Conservation (phyloP, 2,888 invertebrate species). For the Drosophila heteroneura region DNA sequence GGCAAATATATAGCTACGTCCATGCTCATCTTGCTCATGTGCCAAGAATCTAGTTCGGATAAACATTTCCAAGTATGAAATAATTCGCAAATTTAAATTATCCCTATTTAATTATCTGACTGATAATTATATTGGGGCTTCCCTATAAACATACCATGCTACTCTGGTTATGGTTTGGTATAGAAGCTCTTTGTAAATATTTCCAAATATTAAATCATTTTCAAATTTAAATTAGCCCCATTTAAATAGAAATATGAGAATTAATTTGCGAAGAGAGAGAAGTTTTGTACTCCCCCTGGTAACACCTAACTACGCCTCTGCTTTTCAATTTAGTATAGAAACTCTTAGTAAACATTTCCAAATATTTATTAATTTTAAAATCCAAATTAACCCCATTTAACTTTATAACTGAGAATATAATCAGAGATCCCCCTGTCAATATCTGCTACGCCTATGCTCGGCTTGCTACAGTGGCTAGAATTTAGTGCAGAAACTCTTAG, state of each 20-base stretch:
- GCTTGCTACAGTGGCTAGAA: too few relatives aligned
- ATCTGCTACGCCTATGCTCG: too few relatives aligned
- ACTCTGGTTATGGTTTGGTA: too few relatives aligned
- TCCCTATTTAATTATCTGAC: too few relatives aligned
- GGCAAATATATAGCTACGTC: neutral
- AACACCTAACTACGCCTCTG: neutral
- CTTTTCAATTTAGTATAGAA: neutral
- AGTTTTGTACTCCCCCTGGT: neutral
- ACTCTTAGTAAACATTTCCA: neutral
- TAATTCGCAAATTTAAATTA: too few relatives aligned
- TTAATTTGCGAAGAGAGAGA: neutral
- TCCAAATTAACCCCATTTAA: neutral
- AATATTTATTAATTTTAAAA: neutral
- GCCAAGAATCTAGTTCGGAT: neutral
- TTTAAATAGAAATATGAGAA: neutral
- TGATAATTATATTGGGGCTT: too few relatives aligned
- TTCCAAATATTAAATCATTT: too few relatives aligned
- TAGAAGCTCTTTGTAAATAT: too few relatives aligned
- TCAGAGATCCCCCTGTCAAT: neutral
- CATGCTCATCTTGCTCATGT: neutral
- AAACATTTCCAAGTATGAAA: too few relatives aligned
- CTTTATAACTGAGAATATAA: neutral
- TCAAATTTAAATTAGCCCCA: neutral
- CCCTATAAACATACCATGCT: too few relatives aligned
- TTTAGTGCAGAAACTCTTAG: neutral